Evolutionary conservation across 2,888 invertebrate genomes (phyloP), one percentile per base, ranked within the genome.

Genomic region (Platycheirus rosarum): DNA sequence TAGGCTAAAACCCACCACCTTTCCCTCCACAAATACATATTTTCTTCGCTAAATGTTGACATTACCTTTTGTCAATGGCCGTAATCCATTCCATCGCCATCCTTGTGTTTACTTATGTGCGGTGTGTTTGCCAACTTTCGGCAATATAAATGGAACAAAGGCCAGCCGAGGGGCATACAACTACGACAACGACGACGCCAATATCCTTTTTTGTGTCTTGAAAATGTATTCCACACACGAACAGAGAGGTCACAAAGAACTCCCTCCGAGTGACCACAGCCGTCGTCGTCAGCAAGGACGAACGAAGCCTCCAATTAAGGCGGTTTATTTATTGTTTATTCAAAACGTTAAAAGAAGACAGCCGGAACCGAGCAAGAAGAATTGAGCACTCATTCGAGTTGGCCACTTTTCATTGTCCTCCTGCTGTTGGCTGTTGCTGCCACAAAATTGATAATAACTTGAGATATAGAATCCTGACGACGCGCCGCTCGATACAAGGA

Each of bases 61-160:
- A 68, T 87, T 86, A 92, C 92, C 92, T 91, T 88, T 92, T 92
- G 88, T 92, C 92, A 88, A 92, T 92, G 55, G 92, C 92, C 75
- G 92, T 92, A 87, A 92, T 91, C 92, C 92, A 92, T 90, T 92
- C 92, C 90, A 92, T 92, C 75, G 91, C 91, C 91, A 91, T 91
- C 85, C 86, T 86, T 62, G 23, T 53, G 74, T 60, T 57, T 49
- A 63, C 35, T 82, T 32, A 51, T 65, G 40, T 66, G 60, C 70
- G 77, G 71, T 49, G 49, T 75, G 77, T 80, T 70, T 70, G 80
- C 66, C 75, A 70, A 80, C 44, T 79, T 79, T 80, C 57, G 75
- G 57, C 69, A 79, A 69, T 49, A 69, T 49, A 63, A 40, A 46
- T 44, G 60, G 44, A 49, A 23, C 42, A 14, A 48, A 40, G 55